These are phyloP conservation scores for Orthosia incerta DNA, from an alignment of 2,888 invertebrate genomes.

Conservation along the genomic window DNA sequence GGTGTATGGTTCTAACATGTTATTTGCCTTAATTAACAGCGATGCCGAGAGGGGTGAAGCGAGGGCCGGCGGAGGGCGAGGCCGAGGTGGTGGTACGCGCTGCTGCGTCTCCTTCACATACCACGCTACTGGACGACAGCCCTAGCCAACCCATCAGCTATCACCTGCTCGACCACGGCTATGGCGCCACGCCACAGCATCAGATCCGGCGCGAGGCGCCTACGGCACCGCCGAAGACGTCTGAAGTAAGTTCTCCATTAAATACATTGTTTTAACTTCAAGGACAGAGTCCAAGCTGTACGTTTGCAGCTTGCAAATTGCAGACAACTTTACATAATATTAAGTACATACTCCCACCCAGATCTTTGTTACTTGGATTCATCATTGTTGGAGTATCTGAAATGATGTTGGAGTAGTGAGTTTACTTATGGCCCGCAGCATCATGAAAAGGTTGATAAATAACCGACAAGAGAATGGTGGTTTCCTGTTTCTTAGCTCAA, in stretches of 20 bases:
- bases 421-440: not conserved
- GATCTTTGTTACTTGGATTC: not conserved
- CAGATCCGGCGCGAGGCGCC: constrained; percentile 92
- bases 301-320: not conserved
- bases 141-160: constrained; percentile 92
- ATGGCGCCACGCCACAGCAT: constrained; percentile 95
- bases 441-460: not conserved
- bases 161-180: constrained; percentile 96
- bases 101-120: constrained; percentile 90
- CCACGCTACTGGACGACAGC: constrained; percentile 88
- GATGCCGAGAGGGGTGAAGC: constrained; percentile 92
- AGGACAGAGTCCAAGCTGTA: not conserved
- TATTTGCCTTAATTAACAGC: constrained; percentile 77
- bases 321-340: constrained; percentile 10
- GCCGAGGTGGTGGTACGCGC: constrained; percentile 88
- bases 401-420: not conserved
- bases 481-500: not conserved
- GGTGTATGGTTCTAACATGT: constrained; percentile 63
- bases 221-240: constrained; percentile 90
- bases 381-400: not conserved
- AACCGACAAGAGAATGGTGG: not conserved
- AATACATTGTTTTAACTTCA: constrained; percentile 6
- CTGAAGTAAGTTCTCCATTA: constrained; percentile 85
- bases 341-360: not conserved
- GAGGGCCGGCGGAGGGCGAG: constrained; percentile 90